Evolutionary conservation across 2,888 invertebrate genomes (phyloP), one percentile per base, ranked within the genome.

Genomic region (Cataglyphis rosenhaueri): DNA sequence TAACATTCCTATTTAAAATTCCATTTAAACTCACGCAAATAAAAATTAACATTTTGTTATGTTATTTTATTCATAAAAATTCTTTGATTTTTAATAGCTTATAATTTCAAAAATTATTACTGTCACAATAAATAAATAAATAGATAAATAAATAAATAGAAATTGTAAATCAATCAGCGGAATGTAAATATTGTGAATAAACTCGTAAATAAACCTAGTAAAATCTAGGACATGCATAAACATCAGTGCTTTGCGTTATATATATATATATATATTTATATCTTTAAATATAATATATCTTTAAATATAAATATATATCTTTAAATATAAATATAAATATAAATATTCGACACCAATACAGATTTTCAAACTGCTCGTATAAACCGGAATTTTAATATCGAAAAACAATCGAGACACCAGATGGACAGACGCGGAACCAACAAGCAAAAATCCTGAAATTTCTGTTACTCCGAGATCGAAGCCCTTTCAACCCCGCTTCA

Each of bases 401-500:
- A 70, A 70, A 59, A 70, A 71, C 71, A 78, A 78, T 78, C 59
- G 71, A 70, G 57, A 70, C 8, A 59, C 41, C 68, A 10, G 41
- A 76, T 76, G 52, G 25, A 41, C 38, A 29, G 32, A 66, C n/a
- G n/a, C 86, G 41, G 84, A 78, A 79, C 75, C 73, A 21, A 29
- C 66, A 9, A 32, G 57, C 32, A 81, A 86, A 87, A 86, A 68
- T 65, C 66, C 52, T 21, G 70, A 25, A 44, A 48, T 52, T 61
- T 70, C 44, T 61, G 62, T 81, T 73, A 55, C 25, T 61, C 70
- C 61, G 74, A 52, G 65, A 85, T 87, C 87, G 87, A 79, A 48
- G 64, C 84, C 71, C 79, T 89, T 89, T 85, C 89, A 89, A 87
- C 66, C 64, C 38, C 79, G 79, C 78, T 65, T 25, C 82, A 75